Base-by-base conservation (phyloP, 2,888 invertebrate species). In the Anagyrus pseudococci region DNA sequence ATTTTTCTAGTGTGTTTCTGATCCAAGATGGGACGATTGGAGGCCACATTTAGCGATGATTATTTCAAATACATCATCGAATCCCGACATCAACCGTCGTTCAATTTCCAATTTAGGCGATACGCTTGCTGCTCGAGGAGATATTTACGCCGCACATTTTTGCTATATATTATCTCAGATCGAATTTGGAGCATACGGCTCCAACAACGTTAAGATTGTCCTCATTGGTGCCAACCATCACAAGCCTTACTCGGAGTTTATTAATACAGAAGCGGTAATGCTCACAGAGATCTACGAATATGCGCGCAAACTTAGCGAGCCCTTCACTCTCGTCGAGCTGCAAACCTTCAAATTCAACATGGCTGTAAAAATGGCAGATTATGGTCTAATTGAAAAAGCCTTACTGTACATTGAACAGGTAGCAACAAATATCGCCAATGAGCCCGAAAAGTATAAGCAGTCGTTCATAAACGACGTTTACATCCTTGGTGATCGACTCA, bases 271-370 rank as follows among this genome's bases (percentile, higher is more conserved):
- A 77, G 93, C 96, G 22, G 90, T 97, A 66, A 93, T 96, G 83
- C 91, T 96, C 82, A 97, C 97, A 0, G 96, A 97, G 83, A 90
- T 97, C 64, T 97, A 95, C 81, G 97, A 97, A 82, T 98, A 95
- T 80, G 96, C 96, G 4, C 86, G 92, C 68, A 89, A 91, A 64
- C 84, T 97, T 53, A 90, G 89, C 69, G 90, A 90, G 75, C 86
- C 88, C 22, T 93, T 89, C 77, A 85, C 86, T 48, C 85, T 96
- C 62, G 84, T 87, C 0, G 89, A 91, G 69, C 80, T 83, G 4
- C 82, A 94, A 89, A 85, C 88, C 58, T 96, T 93, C 83, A 97
- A 97, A 84, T 89, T 91, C 77, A 78, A 96, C 69, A 83, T 94
- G 81, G 91, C 93, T 48, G 84, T 87, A 13, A 87, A 93, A 67